These are phyloP conservation scores for Rhagoletis zephyria DNA, from an alignment of 1,140 invertebrate genomes.

Conservation along the genomic window DNA sequence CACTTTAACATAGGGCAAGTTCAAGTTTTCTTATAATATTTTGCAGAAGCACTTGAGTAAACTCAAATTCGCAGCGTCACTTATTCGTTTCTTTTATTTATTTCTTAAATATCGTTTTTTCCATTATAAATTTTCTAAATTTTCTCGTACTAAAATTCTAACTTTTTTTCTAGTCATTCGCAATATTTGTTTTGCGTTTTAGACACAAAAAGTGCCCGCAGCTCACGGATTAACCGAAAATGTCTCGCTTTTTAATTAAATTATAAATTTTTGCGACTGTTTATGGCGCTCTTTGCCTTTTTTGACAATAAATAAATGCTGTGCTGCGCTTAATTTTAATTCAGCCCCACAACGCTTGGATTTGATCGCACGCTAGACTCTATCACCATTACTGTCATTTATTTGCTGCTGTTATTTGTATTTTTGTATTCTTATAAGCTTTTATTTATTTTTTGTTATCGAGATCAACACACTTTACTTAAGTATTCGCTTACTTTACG, in stretches of 20 bases:
- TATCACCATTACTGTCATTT: slow-evolving; percentile 12
- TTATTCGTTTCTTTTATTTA: neutral
- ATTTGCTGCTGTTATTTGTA: neutral
- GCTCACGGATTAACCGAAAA: neutral
- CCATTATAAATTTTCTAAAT: neutral
- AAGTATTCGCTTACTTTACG: neutral
- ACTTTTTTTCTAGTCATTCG: neutral
- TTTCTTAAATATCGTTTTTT: neutral
- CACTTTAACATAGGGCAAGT: too few species aligned
- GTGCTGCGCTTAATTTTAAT: slow-evolving; percentile 38
- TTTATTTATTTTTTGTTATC: neutral
- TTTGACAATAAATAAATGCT: neutral
- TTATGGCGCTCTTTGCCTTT: neutral
- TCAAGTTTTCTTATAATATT: too few species aligned
- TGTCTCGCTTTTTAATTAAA: neutral
- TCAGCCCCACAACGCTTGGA: neutral
- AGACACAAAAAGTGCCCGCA: neutral
- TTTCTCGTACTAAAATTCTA: neutral
- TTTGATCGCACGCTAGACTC: neutral
- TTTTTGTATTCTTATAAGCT: neutral
- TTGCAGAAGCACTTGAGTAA: too few species aligned
- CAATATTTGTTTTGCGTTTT: neutral
- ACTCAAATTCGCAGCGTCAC: neutral
- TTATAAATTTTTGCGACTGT: neutral
- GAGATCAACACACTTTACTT: neutral